Conservation (phyloP, 1,140 invertebrate genomes). For the Acromyrmex charruanus region DNA sequence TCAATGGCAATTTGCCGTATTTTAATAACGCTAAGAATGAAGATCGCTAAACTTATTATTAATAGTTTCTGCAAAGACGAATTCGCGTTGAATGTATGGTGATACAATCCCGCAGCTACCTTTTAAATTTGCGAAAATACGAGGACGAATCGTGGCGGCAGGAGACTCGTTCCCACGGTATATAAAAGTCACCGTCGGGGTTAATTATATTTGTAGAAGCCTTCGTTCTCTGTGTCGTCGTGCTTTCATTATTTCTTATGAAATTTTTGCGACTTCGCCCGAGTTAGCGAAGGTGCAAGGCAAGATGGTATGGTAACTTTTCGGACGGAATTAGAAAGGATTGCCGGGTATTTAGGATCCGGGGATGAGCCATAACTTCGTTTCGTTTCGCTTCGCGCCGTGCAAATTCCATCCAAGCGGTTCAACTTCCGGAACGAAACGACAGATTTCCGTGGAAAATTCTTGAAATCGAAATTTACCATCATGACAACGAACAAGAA, state of each 20-base stretch:
- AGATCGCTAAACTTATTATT: constrained; percentile 32
- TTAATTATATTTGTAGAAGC: constrained; percentile 54
- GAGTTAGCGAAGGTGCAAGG: background rate
- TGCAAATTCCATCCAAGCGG: constrained; percentile 50
- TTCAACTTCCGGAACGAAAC: constrained; percentile 49
- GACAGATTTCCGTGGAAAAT: constrained; percentile 69
- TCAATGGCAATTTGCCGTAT: background rate
- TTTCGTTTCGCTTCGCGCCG: constrained; percentile 49
- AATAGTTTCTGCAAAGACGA: constrained; percentile 35
- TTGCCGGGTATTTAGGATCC: constrained; percentile 66
- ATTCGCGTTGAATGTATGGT: constrained; percentile 38
- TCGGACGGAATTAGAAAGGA: constrained; percentile 69
- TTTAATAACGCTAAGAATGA: constrained; percentile 17
- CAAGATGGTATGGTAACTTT: constrained; percentile 24
- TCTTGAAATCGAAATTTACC: constrained; percentile 68
- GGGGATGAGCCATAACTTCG: constrained; percentile 66
- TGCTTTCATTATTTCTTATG: constrained; percentile 58
- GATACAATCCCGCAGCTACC: constrained; percentile 32
- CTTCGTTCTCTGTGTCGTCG: constrained; percentile 40
- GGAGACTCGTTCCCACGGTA: constrained; percentile 36
- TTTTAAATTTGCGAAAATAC: constrained; percentile 57
- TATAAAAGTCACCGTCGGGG: constrained; percentile 47
- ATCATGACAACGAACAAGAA: background rate
- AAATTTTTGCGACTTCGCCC: constrained; percentile 47
- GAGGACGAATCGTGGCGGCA: constrained; percentile 19